Percentiles rank a stretch among this genome's conserved stretches.
Evolutionary conservation across 2,113 vertebrate genomes (phyloP).

Genomic region (Ophthalmolycus amberensis): DNA sequence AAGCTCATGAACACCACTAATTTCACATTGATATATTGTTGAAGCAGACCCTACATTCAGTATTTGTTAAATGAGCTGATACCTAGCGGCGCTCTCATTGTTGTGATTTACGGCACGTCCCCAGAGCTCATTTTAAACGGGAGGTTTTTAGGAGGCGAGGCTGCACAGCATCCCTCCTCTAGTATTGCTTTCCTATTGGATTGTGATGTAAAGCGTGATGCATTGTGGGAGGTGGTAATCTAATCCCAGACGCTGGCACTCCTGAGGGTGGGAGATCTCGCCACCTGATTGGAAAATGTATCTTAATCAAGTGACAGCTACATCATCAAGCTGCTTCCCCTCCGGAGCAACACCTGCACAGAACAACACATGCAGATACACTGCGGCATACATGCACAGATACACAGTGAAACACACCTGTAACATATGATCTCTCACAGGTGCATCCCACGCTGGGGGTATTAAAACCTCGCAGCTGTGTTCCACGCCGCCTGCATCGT

Average conservation of each 20-base stretch:
- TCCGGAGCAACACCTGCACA: conserved; percentile 37
- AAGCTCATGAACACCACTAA: conserved; percentile 3
- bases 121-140: conserved; percentile 56
- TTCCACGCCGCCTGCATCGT: neutral
- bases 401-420: conserved; percentile 24
- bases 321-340: conserved; percentile 50
- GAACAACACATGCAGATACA: conserved; percentile 21
- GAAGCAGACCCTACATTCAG: neutral
- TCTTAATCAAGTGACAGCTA: conserved; percentile 77
- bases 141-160: conserved; percentile 17
- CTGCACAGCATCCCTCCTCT: conserved; percentile 5
- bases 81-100: conserved; percentile 10
- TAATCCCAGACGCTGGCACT: conserved; percentile 71
- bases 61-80: conserved; percentile 35
- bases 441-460: neutral
- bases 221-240: conserved; percentile 79
- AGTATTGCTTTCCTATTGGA: conserved; percentile 62
- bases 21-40: conserved; percentile 25
- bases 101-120: conserved; percentile 39
- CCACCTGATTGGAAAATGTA: conserved; percentile 75
- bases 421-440: conserved; percentile 4
- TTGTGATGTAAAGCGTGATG: conserved; percentile 73
- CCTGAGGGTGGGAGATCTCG: conserved; percentile 67
- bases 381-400: neutral
- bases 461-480: conserved; percentile 10